A percentile compares a stretch with the other conserved stretches of the same genome.
Evolutionary conservation across 2,797 vertebrate genomes (phyloP).

Genomic region (Garrulus glandarius): DNA sequence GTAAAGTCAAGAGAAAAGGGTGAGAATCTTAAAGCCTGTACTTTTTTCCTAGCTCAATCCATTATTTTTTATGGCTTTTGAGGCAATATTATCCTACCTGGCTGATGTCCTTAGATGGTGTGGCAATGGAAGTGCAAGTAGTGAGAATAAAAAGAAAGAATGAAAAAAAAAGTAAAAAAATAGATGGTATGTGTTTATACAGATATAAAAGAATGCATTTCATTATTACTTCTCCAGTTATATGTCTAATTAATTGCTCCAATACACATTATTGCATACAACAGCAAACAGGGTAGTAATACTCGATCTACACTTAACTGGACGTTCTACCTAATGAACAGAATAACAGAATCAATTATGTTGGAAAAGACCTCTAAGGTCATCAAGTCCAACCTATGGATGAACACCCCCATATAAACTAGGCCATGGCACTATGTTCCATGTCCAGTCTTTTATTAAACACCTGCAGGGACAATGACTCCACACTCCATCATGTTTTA

Average conservation of each 20-base stretch:
- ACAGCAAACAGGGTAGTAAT: background rate
- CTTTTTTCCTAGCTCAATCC: background rate
- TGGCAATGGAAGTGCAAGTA: background rate
- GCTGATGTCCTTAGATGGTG: background rate
- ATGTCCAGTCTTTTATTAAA: background rate
- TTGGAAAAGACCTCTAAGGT: background rate
- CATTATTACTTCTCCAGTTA: background rate
- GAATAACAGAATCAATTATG: background rate
- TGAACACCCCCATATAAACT: background rate
- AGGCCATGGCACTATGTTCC: background rate
- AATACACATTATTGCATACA: background rate
- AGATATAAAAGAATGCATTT: background rate
- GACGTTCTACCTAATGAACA: background rate
- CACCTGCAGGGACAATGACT: background rate
- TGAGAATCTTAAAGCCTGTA: background rate
- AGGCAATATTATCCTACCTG: background rate
- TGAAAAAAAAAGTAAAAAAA: background rate
- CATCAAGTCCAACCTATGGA: background rate
- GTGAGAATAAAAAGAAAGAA: background rate
- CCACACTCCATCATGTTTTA: background rate
- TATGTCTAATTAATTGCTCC: background rate
- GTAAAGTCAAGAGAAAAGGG: background rate
- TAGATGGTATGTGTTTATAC: background rate
- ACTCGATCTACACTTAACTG: background rate
- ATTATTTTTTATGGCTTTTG: background rate